Evolutionary conservation across 2,888 invertebrate genomes (phyloP).

Genomic region (Coleophora flavipennella): DNA sequence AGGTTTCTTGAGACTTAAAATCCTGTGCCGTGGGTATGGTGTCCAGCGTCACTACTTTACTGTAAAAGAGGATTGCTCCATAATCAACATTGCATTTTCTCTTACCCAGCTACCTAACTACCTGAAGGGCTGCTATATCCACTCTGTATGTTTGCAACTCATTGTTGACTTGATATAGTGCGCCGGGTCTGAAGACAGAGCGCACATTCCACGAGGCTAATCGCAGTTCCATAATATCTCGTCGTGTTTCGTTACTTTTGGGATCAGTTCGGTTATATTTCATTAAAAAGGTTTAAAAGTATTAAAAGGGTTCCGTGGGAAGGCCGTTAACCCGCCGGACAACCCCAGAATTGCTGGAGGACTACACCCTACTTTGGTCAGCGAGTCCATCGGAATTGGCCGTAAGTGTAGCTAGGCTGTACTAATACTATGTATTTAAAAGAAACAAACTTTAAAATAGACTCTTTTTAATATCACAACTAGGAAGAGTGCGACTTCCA

Average conservation of each 20-base stretch:
- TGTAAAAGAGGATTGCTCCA: not conserved
- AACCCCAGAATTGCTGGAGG: constrained; percentile 1
- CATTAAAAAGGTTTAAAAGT: too few relatives aligned
- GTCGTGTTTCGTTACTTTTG: too few relatives aligned
- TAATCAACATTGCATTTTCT: not conserved
- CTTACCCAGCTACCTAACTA: not conserved
- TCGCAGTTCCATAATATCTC: too few relatives aligned
- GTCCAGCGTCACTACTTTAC: not conserved
- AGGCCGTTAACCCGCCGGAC: not conserved
- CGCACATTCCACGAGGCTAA: too few relatives aligned
- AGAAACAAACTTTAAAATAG: too few relatives aligned
- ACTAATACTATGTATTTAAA: too few relatives aligned
- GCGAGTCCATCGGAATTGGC: constrained; percentile 4
- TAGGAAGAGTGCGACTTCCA: too few relatives aligned
- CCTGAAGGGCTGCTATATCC: not conserved
- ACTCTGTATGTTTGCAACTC: not conserved
- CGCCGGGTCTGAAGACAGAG: too few relatives aligned
- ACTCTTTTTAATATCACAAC: too few relatives aligned
- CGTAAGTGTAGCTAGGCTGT: constrained; percentile 2
- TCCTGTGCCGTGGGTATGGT: not conserved
- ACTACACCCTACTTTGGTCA: constrained; percentile 6
- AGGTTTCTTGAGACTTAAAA: too few relatives aligned
- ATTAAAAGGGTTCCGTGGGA: not conserved
- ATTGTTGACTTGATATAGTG: too few relatives aligned
- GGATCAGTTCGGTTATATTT: too few relatives aligned